Base-by-base conservation (phyloP, 2,888 invertebrate species). In the Pseudococcus viburni region DNA sequence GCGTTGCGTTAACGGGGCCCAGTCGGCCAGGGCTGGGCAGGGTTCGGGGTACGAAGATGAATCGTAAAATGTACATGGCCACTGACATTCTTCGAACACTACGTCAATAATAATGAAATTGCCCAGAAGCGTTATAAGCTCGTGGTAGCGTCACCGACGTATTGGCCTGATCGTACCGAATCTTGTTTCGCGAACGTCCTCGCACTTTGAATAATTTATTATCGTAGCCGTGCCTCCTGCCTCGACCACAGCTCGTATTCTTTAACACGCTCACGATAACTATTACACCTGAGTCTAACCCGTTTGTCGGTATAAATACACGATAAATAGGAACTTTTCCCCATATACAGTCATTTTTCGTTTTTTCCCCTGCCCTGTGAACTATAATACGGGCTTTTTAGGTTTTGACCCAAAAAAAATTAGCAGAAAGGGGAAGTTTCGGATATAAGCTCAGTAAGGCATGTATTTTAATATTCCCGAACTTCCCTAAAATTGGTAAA, bases 31-130 rank as follows among this genome's bases (percentile, higher is more conserved):
- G 5, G 19, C n/a, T 59, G n/a, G 0, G 19, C 51, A 19, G 19
- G n/a, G 26, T 33, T 19, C 8, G 59, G 19, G 19, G 19, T n/a
- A 33, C 73, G 73, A n/a, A n/a, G n/a, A 80, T 42, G 80, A 42
- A 80, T 80, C 80, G 80, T 80, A 80, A 80, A 80, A 80, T 42
- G 33, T 33, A 33, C 73, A 11, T 80, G 42, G 80, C 80, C 80
- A 42, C n/a, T 39, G 42, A 33, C 39, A 80, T 39, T 80, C 80
- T 80, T 80, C n/a, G 42, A 42, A 17, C 15, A 12, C 73, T 73
- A 73, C 73, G 39, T 73, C 73, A 73, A 80, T 80, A 80, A 80
- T 80, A 42, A 80, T 80, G 80, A 80, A 80, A 80, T 80, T 80
- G 80, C 26, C 26, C 80, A 80, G 80, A 80, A 80, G 42, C 80